Conservation (phyloP, 2,113 vertebrate species). For the Daubentonia madagascariensis region DNA sequence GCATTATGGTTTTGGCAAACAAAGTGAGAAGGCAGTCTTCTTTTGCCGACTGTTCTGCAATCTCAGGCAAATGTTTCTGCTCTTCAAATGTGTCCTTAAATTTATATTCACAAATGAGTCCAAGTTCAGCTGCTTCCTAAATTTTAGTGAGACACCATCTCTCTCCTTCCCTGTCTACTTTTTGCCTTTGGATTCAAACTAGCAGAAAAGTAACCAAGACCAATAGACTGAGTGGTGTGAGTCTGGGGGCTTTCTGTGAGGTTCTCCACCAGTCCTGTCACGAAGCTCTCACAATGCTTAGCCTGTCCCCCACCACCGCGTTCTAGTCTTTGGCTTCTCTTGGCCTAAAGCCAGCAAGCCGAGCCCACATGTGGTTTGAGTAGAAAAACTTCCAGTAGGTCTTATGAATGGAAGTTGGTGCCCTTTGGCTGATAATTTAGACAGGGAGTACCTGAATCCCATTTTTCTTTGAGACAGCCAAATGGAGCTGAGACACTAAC, state of each 20-base stretch:
- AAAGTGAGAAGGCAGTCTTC: background rate
- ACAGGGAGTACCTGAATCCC: conserved; percentile 21
- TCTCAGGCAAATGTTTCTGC: background rate
- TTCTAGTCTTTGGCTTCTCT: background rate
- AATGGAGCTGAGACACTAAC: conserved; percentile 29
- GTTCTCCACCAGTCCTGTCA: background rate
- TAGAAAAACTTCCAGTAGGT: background rate
- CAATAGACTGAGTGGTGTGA: background rate
- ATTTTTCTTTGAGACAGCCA: conserved; percentile 63
- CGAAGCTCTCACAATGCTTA: background rate
- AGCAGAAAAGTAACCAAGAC: background rate
- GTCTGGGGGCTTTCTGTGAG: background rate
- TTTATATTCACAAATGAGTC: background rate
- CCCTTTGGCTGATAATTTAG: conserved; percentile 62
- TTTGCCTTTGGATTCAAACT: background rate
- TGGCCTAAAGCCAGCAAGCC: conserved; percentile 31
- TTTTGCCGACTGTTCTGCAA: background rate
- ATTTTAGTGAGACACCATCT: background rate
- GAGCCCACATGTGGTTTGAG: background rate
- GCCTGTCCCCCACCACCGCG: background rate
- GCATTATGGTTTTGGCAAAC: background rate
- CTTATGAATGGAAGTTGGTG: conserved; percentile 40
- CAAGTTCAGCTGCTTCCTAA: background rate
- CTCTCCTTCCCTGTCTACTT: background rate
- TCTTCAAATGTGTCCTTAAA: background rate